Percentiles rank a stretch among this genome's conserved stretches.
Conservation (phyloP, 2,113 vertebrate species). For the Stigmatopora nigra region DNA sequence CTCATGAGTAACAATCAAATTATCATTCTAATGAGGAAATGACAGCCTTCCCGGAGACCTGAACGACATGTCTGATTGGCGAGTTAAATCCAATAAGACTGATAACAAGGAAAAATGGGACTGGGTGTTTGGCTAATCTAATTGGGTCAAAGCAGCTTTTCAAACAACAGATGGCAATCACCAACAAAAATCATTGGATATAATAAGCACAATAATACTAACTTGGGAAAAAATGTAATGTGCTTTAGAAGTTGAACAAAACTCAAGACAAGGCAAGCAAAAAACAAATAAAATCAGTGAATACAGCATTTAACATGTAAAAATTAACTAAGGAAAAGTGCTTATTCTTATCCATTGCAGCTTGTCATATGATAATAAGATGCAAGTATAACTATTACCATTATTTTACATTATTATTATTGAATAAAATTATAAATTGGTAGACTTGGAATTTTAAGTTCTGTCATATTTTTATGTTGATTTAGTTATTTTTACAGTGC, state of each 20-base stretch:
- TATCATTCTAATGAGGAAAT: constrained; percentile 61
- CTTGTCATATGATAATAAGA: no score
- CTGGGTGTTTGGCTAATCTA: constrained; percentile 44
- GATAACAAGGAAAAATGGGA: constrained; percentile 50
- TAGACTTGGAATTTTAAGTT: no score
- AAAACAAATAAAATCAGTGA: neutral
- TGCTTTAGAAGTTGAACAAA: neutral
- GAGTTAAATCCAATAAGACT: constrained; percentile 49
- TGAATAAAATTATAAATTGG: no score
- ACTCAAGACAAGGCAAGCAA: neutral
- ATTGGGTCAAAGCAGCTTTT: constrained; percentile 32
- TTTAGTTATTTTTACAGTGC: no score
- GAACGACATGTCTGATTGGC: constrained; percentile 40
- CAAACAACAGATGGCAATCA: constrained; percentile 18
- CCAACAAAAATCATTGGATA: constrained; percentile 14
- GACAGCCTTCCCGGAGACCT: constrained; percentile 44
- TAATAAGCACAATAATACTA: neutral
- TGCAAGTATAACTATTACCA: no score
- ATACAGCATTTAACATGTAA: neutral
- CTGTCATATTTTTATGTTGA: no score
- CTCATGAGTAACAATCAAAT: constrained; percentile 54
- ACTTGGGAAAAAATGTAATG: neutral
- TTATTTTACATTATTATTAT: no score
- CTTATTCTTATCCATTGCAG: no score
- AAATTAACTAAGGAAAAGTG: neutral